Conservation (phyloP, 2,113 vertebrate genomes). For the Eulacestoma nigropectus region DNA sequence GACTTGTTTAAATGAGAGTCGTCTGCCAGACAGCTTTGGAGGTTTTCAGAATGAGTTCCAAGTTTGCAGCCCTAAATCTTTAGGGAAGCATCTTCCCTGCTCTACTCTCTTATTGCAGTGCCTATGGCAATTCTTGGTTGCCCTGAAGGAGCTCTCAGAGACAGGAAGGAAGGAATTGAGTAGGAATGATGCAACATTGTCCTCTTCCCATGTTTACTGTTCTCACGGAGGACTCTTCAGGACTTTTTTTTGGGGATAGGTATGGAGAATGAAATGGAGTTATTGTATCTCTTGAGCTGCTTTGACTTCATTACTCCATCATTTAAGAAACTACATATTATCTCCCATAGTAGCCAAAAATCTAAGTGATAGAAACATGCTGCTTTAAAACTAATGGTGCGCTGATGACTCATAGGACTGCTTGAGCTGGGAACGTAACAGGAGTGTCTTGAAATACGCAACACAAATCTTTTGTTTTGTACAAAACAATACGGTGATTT, state of each 20-base stretch:
- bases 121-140: not conserved
- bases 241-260: not conserved
- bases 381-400: constrained; percentile 51
- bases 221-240: not conserved
- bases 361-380: not conserved
- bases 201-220: not conserved
- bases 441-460: constrained; percentile 13
- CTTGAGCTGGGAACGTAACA: not conserved
- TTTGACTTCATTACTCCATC: not conserved
- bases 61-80: not conserved
- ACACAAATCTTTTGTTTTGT: not conserved
- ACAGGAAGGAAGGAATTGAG: rapidly evolving
- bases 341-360: constrained; percentile 44
- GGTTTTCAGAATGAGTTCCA: not conserved
- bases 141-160: not conserved
- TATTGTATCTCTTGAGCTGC: not conserved
- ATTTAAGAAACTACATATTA: constrained; percentile 27
- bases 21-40: not conserved
- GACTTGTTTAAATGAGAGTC: not conserved
- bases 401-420: not conserved
- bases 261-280: not conserved
- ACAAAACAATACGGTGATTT: constrained; percentile 31
- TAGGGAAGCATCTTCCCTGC: not conserved
- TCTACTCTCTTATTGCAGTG: not conserved
- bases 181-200: not conserved